phyloP scores from a whole-genome alignment of 2,113 vertebrate species.

The Nycticebus coucang region DNA sequence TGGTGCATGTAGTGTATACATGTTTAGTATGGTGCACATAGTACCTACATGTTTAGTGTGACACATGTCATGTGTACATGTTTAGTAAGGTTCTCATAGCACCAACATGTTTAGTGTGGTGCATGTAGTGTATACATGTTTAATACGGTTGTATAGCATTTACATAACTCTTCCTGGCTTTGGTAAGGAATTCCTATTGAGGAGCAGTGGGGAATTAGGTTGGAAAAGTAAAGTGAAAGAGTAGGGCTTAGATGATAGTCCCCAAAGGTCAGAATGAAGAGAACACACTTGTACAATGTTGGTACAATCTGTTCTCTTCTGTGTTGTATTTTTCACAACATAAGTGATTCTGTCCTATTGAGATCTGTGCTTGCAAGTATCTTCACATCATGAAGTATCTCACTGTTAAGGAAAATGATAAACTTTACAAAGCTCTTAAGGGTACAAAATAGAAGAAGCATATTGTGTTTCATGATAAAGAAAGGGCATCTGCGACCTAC shows the following conservation, averaged over 20 bases:
- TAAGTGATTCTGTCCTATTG: neutral
- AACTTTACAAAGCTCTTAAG: neutral
- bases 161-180: neutral
- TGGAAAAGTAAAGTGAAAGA: neutral
- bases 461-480: neutral
- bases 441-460: neutral
- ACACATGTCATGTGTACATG: neutral
- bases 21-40: neutral
- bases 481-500: neutral
- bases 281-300: neutral
- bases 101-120: neutral
- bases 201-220: neutral
- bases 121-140: neutral
- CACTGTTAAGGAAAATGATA: neutral
- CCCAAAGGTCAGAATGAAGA: neutral
- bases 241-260: rapidly evolving
- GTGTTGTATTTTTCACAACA: neutral
- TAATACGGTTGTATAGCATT: neutral
- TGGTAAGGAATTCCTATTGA: neutral
- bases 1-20: neutral
- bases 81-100: neutral
- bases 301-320: neutral
- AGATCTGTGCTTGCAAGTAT: neutral
- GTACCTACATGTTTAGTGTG: neutral
- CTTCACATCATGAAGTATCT: neutral